Base-by-base conservation (phyloP, 2,797 vertebrate genomes). In the Manis pentadactyla region DNA sequence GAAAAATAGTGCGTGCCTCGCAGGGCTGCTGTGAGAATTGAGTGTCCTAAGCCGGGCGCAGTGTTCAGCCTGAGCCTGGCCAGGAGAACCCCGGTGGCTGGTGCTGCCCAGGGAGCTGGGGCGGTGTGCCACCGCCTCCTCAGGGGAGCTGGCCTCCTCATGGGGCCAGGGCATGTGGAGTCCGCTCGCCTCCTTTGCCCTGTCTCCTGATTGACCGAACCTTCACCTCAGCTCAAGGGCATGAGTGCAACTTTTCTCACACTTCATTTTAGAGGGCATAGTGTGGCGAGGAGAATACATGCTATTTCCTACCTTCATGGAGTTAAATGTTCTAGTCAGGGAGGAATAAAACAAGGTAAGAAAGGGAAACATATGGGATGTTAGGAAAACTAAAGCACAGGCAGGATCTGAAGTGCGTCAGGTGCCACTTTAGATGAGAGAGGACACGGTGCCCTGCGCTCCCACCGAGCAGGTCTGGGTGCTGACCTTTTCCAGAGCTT, bases 111-210 rank as follows among this genome's bases (percentile, higher is more conserved):
- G 53, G 23, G n/a, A n/a, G 29, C 49, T 12, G 23, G n/a, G 29
- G n/a, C 49, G 7, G 2, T 19, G 0, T 5, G n/a, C 14, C 8
- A 3, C 21, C 0, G 6, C 53, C 57, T 34, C 23, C 9, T 23
- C 1, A 2, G 8, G 6, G 42, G 21, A 46, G 19, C 57, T 59
- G 55, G 57, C 17, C 21, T 86, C 34, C 59, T 81, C 25, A 4
- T 39, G 18, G 19, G 68, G 31, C 51, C 51, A 63, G 49, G n/a
- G n/a, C 12, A 34, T 19, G 34, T 51, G 29, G 68, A 68, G 27
- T 21, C 69, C 79, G 29, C 11, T 61, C 7, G 0, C 19, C 5
- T 68, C 39, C 7, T 49, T 53, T 18, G 5, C 49, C 25, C 21
- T 9, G 17, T 79, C 19, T 69, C 21, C 42, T 87, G 51, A 82